Evolutionary conservation across 1,140 invertebrate genomes (phyloP).

Genomic region (Copidosoma floridanum): DNA sequence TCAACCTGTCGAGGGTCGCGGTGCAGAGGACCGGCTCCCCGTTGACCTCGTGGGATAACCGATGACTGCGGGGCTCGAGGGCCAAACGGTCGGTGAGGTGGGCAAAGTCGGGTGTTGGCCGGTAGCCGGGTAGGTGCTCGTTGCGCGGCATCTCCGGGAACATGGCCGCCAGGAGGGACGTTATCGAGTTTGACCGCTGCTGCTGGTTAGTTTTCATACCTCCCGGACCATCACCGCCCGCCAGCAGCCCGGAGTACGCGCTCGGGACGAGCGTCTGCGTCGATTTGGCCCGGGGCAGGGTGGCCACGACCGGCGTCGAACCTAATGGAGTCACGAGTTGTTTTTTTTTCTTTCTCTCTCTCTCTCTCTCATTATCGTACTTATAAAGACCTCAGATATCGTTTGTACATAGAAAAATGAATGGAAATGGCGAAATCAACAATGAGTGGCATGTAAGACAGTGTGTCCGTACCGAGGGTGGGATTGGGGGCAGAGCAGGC

Average conservation of each 20-base stretch:
- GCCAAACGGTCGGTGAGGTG: slow-evolving; percentile 37
- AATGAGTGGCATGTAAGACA: background rate
- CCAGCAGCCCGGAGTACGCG: no score
- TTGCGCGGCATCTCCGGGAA: slow-evolving; percentile 48
- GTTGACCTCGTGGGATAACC: slow-evolving; percentile 33
- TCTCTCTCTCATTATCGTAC: no score
- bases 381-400: no score
- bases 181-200: slow-evolving; percentile 46
- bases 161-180: slow-evolving; percentile 49
- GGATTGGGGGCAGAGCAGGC: slow-evolving; percentile 45
- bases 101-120: slow-evolving; percentile 35
- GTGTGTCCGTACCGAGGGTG: background rate
- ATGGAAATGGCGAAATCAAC: no score
- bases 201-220: no score
- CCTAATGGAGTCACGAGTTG: no score
- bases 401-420: no score
- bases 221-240: background rate
- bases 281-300: slow-evolving; percentile 51
- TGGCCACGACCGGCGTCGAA: slow-evolving; percentile 14
- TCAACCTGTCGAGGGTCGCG: slow-evolving; percentile 47
- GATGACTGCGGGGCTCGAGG: slow-evolving; percentile 44
- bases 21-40: slow-evolving; percentile 36
- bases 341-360: no score
- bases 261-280: slow-evolving; percentile 48
- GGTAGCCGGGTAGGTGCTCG: slow-evolving; percentile 47